Conservation (phyloP, 2,888 invertebrate species). For the Pyralis farinalis region DNA sequence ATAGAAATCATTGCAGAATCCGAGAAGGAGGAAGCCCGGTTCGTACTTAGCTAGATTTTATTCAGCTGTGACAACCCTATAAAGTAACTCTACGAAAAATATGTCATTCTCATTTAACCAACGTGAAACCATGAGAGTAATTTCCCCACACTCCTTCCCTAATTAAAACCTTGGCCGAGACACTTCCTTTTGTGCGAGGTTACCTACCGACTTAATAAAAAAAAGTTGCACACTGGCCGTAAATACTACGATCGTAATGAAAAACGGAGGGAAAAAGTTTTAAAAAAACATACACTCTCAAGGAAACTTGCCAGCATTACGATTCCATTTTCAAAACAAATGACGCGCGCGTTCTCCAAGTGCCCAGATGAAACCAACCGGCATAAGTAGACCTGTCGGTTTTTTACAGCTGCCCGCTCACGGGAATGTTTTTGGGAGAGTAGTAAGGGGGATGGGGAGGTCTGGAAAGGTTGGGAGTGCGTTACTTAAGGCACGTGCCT, state of each 20-base stretch:
- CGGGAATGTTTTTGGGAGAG: conserved; percentile 14
- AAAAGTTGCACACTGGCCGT: conserved; percentile 2
- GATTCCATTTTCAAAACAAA: conserved; percentile 42
- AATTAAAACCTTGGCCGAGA: conserved; percentile 3
- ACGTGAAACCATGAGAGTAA: neutral
- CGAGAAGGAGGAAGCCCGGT: no score
- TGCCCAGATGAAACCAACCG: conserved; percentile 39
- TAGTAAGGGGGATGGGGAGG: conserved; percentile 23
- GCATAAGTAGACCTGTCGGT: conserved; percentile 28
- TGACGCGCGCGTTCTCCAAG: conserved; percentile 31
- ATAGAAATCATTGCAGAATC: no score
- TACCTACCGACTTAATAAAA: no score
- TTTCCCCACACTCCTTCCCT: neutral
- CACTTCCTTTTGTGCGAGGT: neutral
- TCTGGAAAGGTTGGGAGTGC: conserved; percentile 41
- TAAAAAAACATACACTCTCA: conserved; percentile 9
- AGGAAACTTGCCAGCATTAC: conserved; percentile 23
- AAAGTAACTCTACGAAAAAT: neutral
- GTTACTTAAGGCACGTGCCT: conserved; percentile 52
- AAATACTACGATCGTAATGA: neutral
- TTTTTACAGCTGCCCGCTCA: conserved; percentile 22
- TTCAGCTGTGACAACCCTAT: neutral
- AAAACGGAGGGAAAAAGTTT: neutral
- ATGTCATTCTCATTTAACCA: neutral
- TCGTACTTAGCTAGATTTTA: no score